Base-by-base conservation (phyloP, 2,797 vertebrate genomes). In the Gallinago solitaria region DNA sequence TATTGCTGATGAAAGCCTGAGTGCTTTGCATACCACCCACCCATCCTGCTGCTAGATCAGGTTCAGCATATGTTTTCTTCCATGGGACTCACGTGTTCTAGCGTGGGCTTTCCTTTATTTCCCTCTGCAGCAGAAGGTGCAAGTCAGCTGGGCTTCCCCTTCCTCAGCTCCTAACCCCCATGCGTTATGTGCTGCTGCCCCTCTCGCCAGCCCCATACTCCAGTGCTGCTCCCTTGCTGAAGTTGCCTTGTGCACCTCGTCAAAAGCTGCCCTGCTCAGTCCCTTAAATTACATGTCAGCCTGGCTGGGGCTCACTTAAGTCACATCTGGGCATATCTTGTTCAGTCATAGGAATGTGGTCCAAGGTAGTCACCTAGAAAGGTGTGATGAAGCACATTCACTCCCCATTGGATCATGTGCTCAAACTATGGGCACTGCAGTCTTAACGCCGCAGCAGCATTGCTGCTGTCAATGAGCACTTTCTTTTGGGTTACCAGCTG, bases 21-120 rank as follows among this genome's bases (percentile, higher is more conserved):
- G 48, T 93, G 60, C 76, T 93, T 83, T 94, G 79, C 78, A 76
- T 82, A 56, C 60, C 82, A 94, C 59, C 63, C 56, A 90, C 41
- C 70, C 35, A 3, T 77, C 63, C 33, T 2, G 1, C 76, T 45
- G 45, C 78, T 87, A 64, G 51, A 76, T 95, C 73, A 95, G 54
- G 39, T 68, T 88, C 77, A 56, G 71, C 27, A 6, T 45, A 17
- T 51, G 60, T 67, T 93, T 81, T 74, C 10, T 41, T 78, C 65
- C 19, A 11, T 21, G 6, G 73, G 41, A 37, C 53, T 83, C 57
- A 73, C 48, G 21, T 70, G 32, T 57, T 90, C 8, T 48, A 25
- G 32, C 0, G 0, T 60, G 61, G 32, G 51, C 63, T 85, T 82
- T 88, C 25, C 69, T 89, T 87, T 59, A 33, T 85, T 61, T 91